phyloP scores from a whole-genome alignment of 2,113 vertebrate species.

The Scytalopus superciliaris region DNA sequence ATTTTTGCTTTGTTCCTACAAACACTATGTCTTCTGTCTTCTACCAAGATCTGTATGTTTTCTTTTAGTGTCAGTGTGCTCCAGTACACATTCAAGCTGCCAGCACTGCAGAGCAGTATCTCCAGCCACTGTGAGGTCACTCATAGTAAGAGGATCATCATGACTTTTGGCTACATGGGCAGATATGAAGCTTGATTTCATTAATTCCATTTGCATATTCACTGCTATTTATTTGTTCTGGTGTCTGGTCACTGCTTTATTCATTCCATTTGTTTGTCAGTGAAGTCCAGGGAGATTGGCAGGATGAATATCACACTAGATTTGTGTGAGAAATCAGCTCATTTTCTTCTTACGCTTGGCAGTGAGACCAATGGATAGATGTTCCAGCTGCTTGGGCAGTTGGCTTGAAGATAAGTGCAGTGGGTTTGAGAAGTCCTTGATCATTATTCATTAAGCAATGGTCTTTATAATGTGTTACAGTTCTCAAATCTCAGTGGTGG shows the following conservation, averaged over 20 bases:
- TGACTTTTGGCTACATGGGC: neutral
- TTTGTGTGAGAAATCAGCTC: neutral
- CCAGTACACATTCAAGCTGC: neutral
- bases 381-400: neutral
- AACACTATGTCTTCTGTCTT: conserved; percentile 14
- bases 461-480: neutral
- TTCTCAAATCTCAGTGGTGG: neutral
- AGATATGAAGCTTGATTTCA: neutral
- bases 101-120: neutral
- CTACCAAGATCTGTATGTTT: neutral
- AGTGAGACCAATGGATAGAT: neutral
- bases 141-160: neutral
- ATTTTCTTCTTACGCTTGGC: neutral
- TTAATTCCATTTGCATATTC: neutral
- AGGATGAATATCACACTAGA: neutral
- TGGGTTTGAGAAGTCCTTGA: neutral
- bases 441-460: neutral
- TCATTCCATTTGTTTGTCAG: neutral
- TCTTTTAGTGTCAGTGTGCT: neutral
- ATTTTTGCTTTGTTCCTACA: conserved; percentile 15
- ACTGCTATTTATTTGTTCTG: neutral
- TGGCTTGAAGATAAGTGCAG: neutral
- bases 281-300: neutral
- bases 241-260: neutral
- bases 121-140: neutral